These are phyloP conservation scores for Eurytoma adleriae DNA, from an alignment of 2,888 invertebrate species.

Conservation along the genomic window DNA sequence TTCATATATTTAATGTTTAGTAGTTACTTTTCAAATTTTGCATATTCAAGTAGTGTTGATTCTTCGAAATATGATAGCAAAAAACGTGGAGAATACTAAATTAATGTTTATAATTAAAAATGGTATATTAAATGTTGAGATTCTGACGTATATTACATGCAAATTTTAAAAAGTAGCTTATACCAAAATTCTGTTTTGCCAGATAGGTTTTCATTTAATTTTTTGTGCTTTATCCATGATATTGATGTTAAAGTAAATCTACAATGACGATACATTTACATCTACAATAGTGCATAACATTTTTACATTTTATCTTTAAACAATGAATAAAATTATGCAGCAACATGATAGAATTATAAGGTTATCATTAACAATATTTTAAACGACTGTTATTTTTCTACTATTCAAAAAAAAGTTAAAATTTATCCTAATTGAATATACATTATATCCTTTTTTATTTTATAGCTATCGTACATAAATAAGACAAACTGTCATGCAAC, in stretches of 20 bases:
- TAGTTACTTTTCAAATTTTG: conserved; percentile 24
- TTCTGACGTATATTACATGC: not conserved
- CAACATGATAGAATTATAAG: conserved; percentile 44
- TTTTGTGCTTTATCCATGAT: conserved; percentile 1
- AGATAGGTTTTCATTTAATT: not conserved
- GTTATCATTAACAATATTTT: conserved; percentile 29
- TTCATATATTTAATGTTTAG: not conserved
- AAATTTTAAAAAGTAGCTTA: conserved; percentile 19
- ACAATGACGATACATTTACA: conserved; percentile 30
- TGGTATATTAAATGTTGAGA: not conserved
- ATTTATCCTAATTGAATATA: conserved; percentile 15
- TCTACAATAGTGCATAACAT: conserved; percentile 31
- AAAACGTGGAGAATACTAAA: not conserved
- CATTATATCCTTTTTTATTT: conserved; percentile 29
- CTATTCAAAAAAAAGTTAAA: conserved; percentile 28
- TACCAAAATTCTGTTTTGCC: conserved; percentile 11
- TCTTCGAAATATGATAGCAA: not conserved
- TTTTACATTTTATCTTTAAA: conserved; percentile 45
- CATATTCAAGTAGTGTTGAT: not conserved
- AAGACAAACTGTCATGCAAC: conserved; percentile 54
- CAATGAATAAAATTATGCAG: conserved; percentile 37
- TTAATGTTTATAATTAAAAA: not conserved
- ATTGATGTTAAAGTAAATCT: conserved; percentile 5
- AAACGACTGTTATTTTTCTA: conserved; percentile 28
- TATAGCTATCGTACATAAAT: conserved; percentile 31